Conservation (phyloP, 2,888 invertebrate genomes). For the Camptogramma bilineatum region DNA sequence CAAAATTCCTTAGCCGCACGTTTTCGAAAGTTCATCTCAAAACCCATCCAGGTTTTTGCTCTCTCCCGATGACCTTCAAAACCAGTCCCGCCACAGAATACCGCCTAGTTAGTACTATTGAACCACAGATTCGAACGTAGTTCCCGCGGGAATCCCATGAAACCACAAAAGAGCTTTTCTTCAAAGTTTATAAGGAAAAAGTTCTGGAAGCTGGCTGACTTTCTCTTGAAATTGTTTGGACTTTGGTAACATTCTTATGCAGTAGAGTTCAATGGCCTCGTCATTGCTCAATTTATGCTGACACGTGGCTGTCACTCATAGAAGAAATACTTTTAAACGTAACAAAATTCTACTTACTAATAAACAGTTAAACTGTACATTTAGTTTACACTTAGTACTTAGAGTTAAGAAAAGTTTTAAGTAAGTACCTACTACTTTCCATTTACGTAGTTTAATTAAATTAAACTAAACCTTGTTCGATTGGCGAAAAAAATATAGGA, state of each 20-base stretch:
- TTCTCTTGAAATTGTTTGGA: background rate
- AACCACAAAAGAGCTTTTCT: constrained; percentile 41
- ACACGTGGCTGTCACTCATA: background rate
- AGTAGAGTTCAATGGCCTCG: background rate
- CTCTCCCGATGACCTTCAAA: constrained; percentile 63
- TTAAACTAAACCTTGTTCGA: too few relatives aligned
- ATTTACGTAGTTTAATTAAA: too few relatives aligned
- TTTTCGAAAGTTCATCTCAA: constrained; percentile 29
- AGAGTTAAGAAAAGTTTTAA: too few relatives aligned
- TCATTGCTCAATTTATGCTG: background rate
- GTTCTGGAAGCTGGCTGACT: background rate
- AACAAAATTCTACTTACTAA: background rate
- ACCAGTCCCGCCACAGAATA: constrained; percentile 59
- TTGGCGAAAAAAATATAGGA: too few relatives aligned
- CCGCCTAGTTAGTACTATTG: background rate
- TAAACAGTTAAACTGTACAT: background rate
- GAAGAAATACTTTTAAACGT: background rate
- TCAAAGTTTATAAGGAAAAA: constrained; percentile 55
- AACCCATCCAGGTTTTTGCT: constrained; percentile 64
- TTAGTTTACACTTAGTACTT: too few relatives aligned
- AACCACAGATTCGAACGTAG: background rate
- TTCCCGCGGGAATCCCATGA: constrained; percentile 1
- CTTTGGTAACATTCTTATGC: background rate
- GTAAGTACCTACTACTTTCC: too few relatives aligned
- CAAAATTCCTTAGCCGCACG: background rate